phyloP scores from a whole-genome alignment of 2,888 invertebrate genomes.

The Melanostoma mellinum region DNA sequence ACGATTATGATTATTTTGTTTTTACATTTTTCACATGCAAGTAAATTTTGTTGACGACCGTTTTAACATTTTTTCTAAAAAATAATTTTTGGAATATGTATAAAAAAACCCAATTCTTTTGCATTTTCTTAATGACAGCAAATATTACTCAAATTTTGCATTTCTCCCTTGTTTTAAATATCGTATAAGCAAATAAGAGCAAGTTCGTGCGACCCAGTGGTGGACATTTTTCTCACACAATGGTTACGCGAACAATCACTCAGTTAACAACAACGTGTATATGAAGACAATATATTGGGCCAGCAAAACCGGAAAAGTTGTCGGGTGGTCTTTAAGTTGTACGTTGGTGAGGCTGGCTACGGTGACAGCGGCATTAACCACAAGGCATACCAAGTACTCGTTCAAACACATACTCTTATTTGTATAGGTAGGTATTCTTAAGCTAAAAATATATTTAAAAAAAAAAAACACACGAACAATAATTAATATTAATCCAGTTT shows the following conservation, averaged over 20 bases:
- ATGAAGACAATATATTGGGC: slow-evolving; percentile 49
- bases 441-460: neutral
- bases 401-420: neutral
- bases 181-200: too few species aligned
- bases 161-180: too few species aligned
- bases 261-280: slow-evolving; percentile 14
- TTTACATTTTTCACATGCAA: too few species aligned
- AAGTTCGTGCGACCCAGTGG: too few species aligned
- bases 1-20: too few species aligned
- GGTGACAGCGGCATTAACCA: slow-evolving; percentile 60
- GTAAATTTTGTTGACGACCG: too few species aligned
- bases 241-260: neutral
- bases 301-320: slow-evolving; percentile 55
- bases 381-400: slow-evolving; percentile 21
- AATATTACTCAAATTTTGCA: too few species aligned
- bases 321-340: slow-evolving; percentile 61
- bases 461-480: slow-evolving; percentile 10
- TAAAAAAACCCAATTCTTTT: too few species aligned
- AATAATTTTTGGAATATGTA: too few species aligned
- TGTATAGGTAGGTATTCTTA: neutral
- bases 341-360: slow-evolving; percentile 47
- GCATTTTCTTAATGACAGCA: too few species aligned
- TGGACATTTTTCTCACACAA: neutral
- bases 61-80: too few species aligned
- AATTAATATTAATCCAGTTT: slow-evolving; percentile 65